A percentile compares a stretch with the other conserved stretches of the same genome.
phyloP scores from a whole-genome alignment of 2,113 vertebrate genomes.

The Oxyruncus cristatus region DNA sequence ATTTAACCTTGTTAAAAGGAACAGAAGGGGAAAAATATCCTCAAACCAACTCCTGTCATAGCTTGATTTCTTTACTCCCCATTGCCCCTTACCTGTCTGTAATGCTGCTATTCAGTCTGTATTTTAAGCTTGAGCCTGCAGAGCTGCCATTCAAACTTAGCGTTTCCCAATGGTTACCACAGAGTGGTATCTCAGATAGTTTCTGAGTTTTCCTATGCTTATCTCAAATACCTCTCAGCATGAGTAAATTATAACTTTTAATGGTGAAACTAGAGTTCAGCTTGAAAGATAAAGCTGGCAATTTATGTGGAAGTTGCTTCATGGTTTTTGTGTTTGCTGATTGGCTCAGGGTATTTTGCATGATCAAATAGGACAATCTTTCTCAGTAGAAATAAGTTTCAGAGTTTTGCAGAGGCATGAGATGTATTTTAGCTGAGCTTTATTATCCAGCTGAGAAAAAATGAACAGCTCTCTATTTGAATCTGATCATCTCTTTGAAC shows the following conservation, averaged over 20 bases:
- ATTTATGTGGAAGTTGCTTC: neutral
- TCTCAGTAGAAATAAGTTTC: neutral
- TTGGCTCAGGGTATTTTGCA: neutral
- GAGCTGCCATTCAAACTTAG: neutral
- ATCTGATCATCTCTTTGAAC: neutral
- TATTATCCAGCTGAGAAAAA: neutral
- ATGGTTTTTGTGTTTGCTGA: neutral
- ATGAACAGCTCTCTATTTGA: neutral
- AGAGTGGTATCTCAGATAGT: neutral
- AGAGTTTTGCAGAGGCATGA: neutral
- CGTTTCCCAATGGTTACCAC: neutral
- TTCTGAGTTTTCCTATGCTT: neutral
- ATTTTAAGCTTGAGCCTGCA: neutral
- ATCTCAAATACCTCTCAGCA: neutral
- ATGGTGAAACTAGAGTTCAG: neutral
- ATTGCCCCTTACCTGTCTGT: neutral
- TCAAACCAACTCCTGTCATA: accelerated
- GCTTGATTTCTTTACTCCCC: neutral
- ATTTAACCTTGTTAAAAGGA: neutral
- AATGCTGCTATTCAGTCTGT: neutral
- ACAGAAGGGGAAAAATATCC: neutral
- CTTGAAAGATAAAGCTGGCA: neutral
- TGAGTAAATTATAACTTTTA: neutral
- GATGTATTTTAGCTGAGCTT: neutral
- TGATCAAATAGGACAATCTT: neutral